A percentile compares a stretch with the other conserved stretches of the same genome.
Conservation (phyloP, 30 jellyfish, hydroid and myxozoan species). For the Cassiopea xamachana region DNA sequence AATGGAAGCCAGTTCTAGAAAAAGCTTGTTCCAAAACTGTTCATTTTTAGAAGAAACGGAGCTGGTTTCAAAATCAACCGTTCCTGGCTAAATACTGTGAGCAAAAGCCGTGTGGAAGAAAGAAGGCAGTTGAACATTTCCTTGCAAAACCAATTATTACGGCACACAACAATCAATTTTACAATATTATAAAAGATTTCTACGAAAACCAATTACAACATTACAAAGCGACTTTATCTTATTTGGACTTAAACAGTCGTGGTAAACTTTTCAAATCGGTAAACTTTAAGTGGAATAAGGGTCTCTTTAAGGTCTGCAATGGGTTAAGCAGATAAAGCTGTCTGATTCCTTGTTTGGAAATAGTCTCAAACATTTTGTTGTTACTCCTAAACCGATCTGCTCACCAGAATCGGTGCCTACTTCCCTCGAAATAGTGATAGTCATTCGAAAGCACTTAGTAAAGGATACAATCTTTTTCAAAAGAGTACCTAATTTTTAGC, state of each 20-base stretch:
- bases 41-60: background rate
- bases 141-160: background rate
- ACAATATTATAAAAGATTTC: background rate
- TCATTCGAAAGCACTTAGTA: too few relatives aligned
- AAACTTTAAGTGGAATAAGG: background rate
- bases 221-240: background rate
- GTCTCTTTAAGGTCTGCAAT: background rate
- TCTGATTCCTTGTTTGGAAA: background rate
- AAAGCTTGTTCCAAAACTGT: background rate
- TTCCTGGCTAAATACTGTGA: too few relatives aligned
- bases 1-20: too few relatives aligned
- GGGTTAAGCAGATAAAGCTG: background rate
- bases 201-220: background rate
- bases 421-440: background rate
- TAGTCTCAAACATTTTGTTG: background rate
- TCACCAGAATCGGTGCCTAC: background rate
- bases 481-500: too few relatives aligned
- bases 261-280: conserved; percentile 10
- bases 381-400: background rate
- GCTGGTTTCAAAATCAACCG: background rate
- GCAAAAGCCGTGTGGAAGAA: too few relatives aligned
- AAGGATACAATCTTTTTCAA: too few relatives aligned
- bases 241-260: conserved; percentile 1
- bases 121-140: background rate
- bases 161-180: background rate